Percentiles rank a stretch among this genome's conserved stretches.
Conservation (phyloP, 1,140 invertebrate species). For the Cheumatopsyche charites region DNA sequence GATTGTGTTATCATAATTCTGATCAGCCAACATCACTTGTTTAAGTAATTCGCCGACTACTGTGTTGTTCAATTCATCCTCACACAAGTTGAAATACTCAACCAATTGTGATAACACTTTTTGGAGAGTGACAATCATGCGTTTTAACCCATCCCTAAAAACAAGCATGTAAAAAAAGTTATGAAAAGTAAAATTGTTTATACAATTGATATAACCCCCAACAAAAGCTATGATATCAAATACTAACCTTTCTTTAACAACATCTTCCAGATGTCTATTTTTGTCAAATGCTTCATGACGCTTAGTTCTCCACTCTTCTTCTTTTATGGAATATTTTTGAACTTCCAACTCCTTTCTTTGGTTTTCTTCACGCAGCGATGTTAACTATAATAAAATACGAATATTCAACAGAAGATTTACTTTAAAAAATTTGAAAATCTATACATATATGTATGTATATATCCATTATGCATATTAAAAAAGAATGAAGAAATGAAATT, state of each 20-base stretch:
- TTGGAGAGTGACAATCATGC: slow-evolving; percentile 63
- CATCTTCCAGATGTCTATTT: slow-evolving; percentile 61
- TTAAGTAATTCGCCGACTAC: slow-evolving; percentile 69
- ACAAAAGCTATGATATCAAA: too few relatives aligned
- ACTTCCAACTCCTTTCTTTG: slow-evolving; percentile 52
- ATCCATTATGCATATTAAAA: too few relatives aligned
- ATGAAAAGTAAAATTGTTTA: too few relatives aligned
- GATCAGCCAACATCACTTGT: slow-evolving; percentile 47
- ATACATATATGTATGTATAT: not conserved
- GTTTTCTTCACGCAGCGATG: slow-evolving; percentile 55
- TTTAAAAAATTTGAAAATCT: slow-evolving; percentile 1
- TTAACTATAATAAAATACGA: slow-evolving; percentile 55
- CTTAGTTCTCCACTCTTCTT: slow-evolving; percentile 60
- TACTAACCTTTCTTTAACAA: slow-evolving; percentile 61
- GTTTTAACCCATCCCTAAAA: slow-evolving; percentile 65
- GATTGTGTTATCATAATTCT: slow-evolving; percentile 46
- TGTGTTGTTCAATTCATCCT: slow-evolving; percentile 78
- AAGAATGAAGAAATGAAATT: slow-evolving; percentile 1
- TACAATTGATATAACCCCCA: not conserved
- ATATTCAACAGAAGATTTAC: slow-evolving; percentile 4
- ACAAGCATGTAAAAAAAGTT: too few relatives aligned
- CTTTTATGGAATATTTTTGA: slow-evolving; percentile 53
- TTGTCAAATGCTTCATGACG: slow-evolving; percentile 64
- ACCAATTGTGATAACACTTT: slow-evolving; percentile 69
- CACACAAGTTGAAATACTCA: slow-evolving; percentile 73